Conservation (phyloP, 2,113 vertebrate species). For the Anthoscopus minutus region DNA sequence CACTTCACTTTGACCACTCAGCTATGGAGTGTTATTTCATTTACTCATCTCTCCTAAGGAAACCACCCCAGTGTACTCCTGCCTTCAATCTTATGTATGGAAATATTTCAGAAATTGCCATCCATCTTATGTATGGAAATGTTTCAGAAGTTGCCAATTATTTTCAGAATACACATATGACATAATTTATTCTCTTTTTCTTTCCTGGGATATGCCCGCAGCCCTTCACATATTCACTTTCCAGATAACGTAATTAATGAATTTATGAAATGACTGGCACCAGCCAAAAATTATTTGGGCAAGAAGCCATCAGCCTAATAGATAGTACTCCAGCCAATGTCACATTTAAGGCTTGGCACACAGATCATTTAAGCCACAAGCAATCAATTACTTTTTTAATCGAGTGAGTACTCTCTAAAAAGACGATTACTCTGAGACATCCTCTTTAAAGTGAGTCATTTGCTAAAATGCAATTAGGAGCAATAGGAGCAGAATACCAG, state of each 20-base stretch:
- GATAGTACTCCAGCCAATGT: neutral
- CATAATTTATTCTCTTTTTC: neutral
- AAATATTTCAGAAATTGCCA: neutral
- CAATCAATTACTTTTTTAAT: constrained; percentile 33
- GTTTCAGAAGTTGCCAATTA: neutral
- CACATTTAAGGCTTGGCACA: constrained; percentile 6
- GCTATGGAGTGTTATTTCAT: neutral
- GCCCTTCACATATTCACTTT: neutral
- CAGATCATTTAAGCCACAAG: neutral
- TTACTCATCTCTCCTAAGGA: neutral
- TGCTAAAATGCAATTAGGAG: neutral
- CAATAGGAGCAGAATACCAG: neutral
- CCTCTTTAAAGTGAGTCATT: neutral
- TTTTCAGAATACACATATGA: neutral
- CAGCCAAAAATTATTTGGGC: constrained; percentile 3
- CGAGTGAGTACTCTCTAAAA: neutral
- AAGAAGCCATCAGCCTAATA: constrained; percentile 28
- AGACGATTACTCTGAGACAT: neutral
- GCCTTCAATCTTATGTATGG: neutral
- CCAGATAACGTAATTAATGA: constrained; percentile 1
- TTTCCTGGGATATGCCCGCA: neutral
- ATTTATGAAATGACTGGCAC: constrained; percentile 24
- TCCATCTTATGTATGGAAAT: neutral
- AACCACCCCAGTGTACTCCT: neutral
- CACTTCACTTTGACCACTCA: neutral